These are phyloP conservation scores for Sebastes kiyomatsui DNA, from an alignment of 2,797 vertebrate genomes.

Conservation along the genomic window DNA sequence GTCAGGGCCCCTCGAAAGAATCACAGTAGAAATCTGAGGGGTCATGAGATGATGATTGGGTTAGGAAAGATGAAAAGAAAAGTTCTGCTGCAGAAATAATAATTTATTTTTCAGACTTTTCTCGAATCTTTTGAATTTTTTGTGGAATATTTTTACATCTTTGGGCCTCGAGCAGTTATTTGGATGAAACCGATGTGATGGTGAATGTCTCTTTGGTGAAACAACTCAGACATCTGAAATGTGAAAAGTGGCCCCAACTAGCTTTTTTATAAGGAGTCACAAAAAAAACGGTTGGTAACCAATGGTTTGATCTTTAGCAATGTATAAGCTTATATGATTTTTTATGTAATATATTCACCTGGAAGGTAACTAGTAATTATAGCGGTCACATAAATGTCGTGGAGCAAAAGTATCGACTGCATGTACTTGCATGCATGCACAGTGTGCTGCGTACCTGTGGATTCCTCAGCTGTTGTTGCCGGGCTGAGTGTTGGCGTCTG, in stretches of 20 bases:
- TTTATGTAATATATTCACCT: not conserved
- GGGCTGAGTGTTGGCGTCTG: conserved; percentile 32
- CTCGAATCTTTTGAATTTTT: not conserved
- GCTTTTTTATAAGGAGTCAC: not conserved
- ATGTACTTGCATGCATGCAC: not conserved
- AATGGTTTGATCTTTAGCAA: not conserved
- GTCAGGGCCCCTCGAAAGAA: not conserved
- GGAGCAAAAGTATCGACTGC: not conserved
- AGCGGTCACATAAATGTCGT: not conserved
- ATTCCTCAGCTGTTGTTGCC: conserved; percentile 34
- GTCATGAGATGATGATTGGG: not conserved
- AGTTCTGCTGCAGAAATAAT: not conserved
- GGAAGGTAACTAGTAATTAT: not conserved
- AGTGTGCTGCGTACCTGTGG: conserved; percentile 70
- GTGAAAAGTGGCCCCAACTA: not conserved
- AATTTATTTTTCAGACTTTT: not conserved
- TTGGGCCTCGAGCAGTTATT: not conserved
- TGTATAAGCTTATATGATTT: not conserved
- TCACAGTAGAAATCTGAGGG: not conserved
- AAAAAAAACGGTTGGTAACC: not conserved
- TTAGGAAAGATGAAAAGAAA: not conserved
- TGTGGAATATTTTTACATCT: not conserved
- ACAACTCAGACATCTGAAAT: not conserved
- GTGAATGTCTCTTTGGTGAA: not conserved
- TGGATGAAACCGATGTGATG: not conserved